A percentile compares a stretch with the other conserved stretches of the same genome.
Evolutionary conservation across 2,113 vertebrate species (phyloP).

Genomic region (Lasiurus cinereus): DNA sequence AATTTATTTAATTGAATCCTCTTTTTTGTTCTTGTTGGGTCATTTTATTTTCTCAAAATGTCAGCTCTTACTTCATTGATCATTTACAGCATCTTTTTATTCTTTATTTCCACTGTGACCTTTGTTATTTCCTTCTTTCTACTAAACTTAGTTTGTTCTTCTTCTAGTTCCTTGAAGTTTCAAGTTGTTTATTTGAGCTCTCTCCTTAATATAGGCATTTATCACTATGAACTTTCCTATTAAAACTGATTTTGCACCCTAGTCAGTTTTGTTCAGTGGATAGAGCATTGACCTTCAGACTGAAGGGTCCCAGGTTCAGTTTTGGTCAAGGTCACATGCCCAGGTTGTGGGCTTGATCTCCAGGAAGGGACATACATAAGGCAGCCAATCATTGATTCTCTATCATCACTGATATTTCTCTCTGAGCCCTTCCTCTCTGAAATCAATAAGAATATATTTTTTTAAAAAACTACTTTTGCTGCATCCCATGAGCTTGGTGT

Average conservation of each 20-base stretch:
- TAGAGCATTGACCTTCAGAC: no score
- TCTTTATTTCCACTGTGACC: neutral
- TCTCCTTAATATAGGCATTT: neutral
- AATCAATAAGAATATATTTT: no score
- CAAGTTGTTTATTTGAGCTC: neutral
- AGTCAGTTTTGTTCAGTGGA: no score
- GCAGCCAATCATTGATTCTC: no score
- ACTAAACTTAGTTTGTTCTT: neutral
- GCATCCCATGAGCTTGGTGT: neutral
- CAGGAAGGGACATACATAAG: no score
- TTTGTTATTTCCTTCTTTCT: neutral
- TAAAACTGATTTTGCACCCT: no score
- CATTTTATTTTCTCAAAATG: neutral
- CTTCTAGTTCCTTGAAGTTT: neutral
- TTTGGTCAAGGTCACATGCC: no score
- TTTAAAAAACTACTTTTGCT: neutral
- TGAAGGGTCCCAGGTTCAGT: no score
- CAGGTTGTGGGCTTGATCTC: no score
- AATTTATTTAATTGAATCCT: neutral
- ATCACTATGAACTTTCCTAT: neutral
- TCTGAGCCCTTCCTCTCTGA: no score
- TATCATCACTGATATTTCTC: no score
- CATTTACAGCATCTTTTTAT: neutral
- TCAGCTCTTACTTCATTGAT: neutral
- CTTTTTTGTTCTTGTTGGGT: neutral